Evolutionary conservation across 2,888 invertebrate species (phyloP).

Genomic region (Ophioninae sp.): DNA sequence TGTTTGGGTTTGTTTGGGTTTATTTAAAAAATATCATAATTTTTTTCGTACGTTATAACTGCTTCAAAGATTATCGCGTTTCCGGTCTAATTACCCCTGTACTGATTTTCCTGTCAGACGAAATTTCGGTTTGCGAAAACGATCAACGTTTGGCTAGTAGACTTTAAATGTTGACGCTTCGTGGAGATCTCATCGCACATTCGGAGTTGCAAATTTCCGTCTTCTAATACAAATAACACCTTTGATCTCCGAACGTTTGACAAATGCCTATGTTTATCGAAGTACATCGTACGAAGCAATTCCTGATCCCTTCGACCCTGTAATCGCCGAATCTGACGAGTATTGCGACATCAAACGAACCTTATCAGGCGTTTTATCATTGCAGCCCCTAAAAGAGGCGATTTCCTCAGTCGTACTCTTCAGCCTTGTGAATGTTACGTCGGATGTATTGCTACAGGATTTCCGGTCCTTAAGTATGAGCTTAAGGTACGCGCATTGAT

Average conservation of each 20-base stretch:
- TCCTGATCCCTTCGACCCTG: background rate
- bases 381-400: background rate
- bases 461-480: too few species aligned
- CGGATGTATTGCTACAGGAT: background rate
- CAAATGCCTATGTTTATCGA: constrained; percentile 3
- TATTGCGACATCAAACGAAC: constrained; percentile 4
- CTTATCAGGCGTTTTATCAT: background rate
- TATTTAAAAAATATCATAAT: too few species aligned
- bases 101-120: constrained; percentile 3
- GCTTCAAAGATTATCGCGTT: background rate
- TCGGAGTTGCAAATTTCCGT: constrained; percentile 10
- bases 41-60: background rate
- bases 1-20: too few species aligned
- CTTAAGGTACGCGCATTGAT: too few species aligned
- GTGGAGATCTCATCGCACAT: constrained; percentile 1
- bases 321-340: background rate
- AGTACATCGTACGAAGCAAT: background rate
- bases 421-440: too few species aligned
- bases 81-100: background rate
- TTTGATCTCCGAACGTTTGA: constrained; percentile 18
- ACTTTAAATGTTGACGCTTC: constrained; percentile 10
- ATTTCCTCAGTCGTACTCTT: background rate
- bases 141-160: constrained; percentile 4
- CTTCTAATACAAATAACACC: background rate
- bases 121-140: constrained; percentile 10